A percentile compares a stretch with the other conserved stretches of the same genome.
phyloP scores from a whole-genome alignment of 2,113 vertebrate species.

The Strix uralensis region DNA sequence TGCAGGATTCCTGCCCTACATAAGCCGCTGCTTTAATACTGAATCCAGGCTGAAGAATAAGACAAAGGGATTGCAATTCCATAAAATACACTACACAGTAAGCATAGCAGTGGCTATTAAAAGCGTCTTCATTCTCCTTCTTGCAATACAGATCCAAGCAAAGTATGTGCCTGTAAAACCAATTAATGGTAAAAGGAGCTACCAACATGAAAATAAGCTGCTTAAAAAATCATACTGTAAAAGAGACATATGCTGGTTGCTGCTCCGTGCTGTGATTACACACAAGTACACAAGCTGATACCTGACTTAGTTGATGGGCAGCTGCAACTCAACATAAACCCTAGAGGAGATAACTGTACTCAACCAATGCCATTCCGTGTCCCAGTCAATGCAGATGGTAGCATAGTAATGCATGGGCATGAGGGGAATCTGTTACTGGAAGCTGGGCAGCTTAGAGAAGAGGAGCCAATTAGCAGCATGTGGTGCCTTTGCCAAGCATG shows the following conservation, averaged over 20 bases:
- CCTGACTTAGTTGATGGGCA: background rate
- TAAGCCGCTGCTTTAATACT: background rate
- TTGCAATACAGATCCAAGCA: background rate
- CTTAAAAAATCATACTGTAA: background rate
- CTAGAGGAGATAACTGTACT: background rate
- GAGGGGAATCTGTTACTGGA: background rate
- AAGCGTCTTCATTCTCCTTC: background rate
- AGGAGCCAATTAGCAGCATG: background rate
- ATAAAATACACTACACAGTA: background rate
- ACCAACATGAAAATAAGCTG: background rate
- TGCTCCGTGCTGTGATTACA: background rate
- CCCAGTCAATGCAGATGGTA: background rate
- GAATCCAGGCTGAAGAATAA: background rate
- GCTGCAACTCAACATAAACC: background rate
- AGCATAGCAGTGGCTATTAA: background rate
- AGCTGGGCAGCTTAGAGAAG: background rate
- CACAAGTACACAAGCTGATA: background rate
- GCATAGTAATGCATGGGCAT: rapidly evolving
- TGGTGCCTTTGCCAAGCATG: background rate
- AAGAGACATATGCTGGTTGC: background rate
- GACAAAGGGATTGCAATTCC: background rate
- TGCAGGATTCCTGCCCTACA: background rate
- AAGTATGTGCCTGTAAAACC: background rate
- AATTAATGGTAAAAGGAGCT: background rate
- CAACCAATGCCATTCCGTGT: background rate